phyloP scores from a whole-genome alignment of 2,888 invertebrate genomes.

The Leptinotarsa tumamoca region DNA sequence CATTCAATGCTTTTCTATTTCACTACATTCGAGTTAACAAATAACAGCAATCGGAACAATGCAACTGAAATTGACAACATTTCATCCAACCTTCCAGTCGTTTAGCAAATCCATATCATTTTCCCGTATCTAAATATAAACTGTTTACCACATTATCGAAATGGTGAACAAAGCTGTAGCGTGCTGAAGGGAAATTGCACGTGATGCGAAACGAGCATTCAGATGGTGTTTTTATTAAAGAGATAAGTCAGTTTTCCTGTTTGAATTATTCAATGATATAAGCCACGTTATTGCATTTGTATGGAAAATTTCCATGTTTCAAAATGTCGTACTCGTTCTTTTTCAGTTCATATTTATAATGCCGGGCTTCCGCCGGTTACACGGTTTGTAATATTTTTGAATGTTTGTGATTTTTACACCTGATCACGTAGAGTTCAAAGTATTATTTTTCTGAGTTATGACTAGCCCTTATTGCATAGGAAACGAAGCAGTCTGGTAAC shows the following conservation, averaged over 20 bases:
- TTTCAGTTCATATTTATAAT: no score
- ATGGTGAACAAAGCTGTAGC: constrained; percentile 2
- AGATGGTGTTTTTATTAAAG: constrained; percentile 3
- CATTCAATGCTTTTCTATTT: no score
- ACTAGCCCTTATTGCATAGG: no score
- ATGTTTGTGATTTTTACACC: no score
- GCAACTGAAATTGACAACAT: background rate
- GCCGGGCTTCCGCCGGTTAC: no score
- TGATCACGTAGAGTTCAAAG: no score
- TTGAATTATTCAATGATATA: background rate
- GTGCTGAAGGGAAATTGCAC: background rate
- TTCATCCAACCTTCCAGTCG: background rate
- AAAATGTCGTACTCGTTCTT: no score
- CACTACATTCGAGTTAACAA: no score
- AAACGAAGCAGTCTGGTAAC: no score
- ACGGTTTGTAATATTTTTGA: no score
- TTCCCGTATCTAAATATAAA: background rate
- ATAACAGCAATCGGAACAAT: background rate
- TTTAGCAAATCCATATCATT: background rate
- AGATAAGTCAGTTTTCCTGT: background rate
- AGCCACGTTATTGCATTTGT: background rate
- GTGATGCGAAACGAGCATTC: background rate
- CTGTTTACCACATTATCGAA: background rate
- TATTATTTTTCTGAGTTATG: no score
- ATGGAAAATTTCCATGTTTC: no score